Percentiles rank a stretch among this genome's conserved stretches.
phyloP scores from a whole-genome alignment of 2,888 invertebrate species.

The Anaspis maculata region DNA sequence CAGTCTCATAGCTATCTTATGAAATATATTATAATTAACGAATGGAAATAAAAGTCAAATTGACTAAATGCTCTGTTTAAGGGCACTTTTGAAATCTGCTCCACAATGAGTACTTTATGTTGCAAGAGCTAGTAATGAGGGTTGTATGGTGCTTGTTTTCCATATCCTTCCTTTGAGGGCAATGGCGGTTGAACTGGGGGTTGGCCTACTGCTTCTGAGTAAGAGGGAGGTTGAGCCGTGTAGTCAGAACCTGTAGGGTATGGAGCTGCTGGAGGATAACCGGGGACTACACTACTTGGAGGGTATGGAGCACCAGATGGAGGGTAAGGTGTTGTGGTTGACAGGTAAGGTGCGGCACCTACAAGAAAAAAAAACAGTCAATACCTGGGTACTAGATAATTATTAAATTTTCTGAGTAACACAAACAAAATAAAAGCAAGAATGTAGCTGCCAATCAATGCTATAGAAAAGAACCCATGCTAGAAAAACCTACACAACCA shows the following conservation, averaged over 20 bases:
- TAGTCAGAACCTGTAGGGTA: conserved; percentile 16
- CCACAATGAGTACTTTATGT: too few relatives aligned
- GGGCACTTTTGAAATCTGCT: too few relatives aligned
- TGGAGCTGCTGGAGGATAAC: conserved; percentile 7
- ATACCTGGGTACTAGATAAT: background rate
- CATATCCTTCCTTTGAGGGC: conserved; percentile 18
- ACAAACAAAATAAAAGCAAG: background rate
- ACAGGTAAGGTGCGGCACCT: conserved; percentile 12
- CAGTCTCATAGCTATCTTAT: too few relatives aligned
- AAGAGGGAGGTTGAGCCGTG: conserved; percentile 18
- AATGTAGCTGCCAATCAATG: background rate
- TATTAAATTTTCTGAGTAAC: too few relatives aligned
- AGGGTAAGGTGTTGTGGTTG: conserved; percentile 11
- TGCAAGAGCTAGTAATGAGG: conserved; percentile 17
- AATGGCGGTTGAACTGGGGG: too few relatives aligned
- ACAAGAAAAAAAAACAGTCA: background rate
- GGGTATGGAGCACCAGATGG: conserved; percentile 6
- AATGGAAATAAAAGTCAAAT: too few relatives aligned
- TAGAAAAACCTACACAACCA: background rate
- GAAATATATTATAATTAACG: too few relatives aligned
- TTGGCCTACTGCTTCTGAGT: conserved; percentile 18
- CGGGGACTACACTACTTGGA: too few relatives aligned
- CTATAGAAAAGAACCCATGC: background rate
- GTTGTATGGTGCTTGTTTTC: conserved; percentile 22
- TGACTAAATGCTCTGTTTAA: too few relatives aligned